These are phyloP conservation scores for Dilophus febrilis DNA, from an alignment of 2,888 invertebrate species.

Conservation along the genomic window DNA sequence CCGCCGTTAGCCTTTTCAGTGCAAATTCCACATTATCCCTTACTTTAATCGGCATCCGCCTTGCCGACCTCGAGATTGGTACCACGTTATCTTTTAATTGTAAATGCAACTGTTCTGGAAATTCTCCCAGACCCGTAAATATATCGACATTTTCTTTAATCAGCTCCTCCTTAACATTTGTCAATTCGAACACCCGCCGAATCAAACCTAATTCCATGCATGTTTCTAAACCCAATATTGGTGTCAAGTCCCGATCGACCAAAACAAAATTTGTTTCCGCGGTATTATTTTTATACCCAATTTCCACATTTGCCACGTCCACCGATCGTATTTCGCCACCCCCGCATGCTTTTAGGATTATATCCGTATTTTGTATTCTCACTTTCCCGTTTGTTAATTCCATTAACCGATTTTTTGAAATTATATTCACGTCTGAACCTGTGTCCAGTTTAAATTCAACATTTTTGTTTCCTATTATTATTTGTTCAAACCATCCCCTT, in stretches of 20 bases:
- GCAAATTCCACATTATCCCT: neutral
- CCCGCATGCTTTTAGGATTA: neutral
- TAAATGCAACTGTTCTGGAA: neutral
- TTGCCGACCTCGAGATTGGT: neutral
- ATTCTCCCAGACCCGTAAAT: conserved; percentile 1
- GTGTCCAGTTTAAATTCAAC: too few species aligned
- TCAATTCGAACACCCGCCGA: neutral
- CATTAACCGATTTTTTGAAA: too few species aligned
- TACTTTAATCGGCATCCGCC: neutral
- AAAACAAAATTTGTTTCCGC: neutral
- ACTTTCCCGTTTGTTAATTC: too few species aligned
- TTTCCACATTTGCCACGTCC: conserved; percentile 3
- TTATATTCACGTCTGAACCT: too few species aligned
- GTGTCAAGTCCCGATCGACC: neutral
- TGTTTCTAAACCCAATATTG: conserved; percentile 1
- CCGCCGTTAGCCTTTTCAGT: neutral
- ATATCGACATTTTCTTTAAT: conserved; percentile 1
- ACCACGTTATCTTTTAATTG: neutral
- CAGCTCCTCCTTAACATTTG: neutral
- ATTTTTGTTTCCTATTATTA: too few species aligned
- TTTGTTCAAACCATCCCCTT: too few species aligned
- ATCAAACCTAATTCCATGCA: neutral
- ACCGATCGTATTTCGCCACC: neutral
- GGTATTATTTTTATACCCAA: neutral
- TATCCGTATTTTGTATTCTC: too few species aligned